Percentiles rank a stretch among this genome's conserved stretches.
Conservation (phyloP, 2,888 invertebrate species). For the Amblyjoppa proteus region DNA sequence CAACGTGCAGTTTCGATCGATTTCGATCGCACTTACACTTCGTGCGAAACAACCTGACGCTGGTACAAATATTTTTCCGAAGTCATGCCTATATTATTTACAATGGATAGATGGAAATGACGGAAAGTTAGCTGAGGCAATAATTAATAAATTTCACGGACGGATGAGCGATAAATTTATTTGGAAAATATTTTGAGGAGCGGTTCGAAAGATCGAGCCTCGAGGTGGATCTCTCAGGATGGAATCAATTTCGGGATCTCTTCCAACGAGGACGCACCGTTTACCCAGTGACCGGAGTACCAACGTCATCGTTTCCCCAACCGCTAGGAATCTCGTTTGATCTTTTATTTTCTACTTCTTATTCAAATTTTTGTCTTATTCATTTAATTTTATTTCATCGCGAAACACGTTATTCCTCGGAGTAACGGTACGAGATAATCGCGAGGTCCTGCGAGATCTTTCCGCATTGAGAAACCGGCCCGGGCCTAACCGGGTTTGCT, state of each 20-base stretch:
- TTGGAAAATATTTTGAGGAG: background rate
- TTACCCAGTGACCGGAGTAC: background rate
- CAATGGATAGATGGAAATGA: background rate
- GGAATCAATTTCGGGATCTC: background rate
- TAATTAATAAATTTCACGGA: background rate
- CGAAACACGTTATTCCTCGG: constrained; percentile 7
- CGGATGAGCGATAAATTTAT: background rate
- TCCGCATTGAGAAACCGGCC: constrained; percentile 2
- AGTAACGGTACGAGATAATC: background rate
- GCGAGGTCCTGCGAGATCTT: background rate
- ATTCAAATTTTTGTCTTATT: background rate
- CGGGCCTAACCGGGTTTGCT: constrained; percentile 48
- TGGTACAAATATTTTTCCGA: background rate
- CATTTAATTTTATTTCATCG: background rate
- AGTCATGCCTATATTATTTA: background rate
- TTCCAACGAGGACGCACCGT: background rate
- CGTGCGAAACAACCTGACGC: no score
- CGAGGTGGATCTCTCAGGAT: background rate
- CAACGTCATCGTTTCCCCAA: background rate
- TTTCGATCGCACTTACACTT: no score
- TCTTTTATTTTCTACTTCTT: background rate
- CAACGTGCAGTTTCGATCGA: background rate
- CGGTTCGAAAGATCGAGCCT: background rate
- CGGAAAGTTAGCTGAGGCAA: background rate
- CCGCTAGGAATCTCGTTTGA: constrained; percentile 15